Conservation (phyloP, 2,888 invertebrate genomes). For the Rugalucina vietnamica region DNA sequence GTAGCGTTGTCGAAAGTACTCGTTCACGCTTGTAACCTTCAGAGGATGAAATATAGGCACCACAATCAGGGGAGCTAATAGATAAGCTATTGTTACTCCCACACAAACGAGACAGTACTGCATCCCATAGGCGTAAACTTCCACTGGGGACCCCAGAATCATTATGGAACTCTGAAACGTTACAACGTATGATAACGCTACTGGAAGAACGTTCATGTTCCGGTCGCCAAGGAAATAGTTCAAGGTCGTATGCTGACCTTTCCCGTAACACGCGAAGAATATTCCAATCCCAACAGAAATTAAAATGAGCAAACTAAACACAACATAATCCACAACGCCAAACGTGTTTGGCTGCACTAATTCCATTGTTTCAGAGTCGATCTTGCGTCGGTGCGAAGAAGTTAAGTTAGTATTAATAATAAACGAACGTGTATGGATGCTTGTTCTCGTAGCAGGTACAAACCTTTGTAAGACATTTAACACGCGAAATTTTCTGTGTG, state of each 20-base stretch:
- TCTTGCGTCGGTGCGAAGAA: too few species aligned
- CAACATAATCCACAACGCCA: constrained; percentile 23
- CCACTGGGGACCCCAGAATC: constrained; percentile 42
- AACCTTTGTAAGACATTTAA: too few species aligned
- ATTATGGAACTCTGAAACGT: constrained; percentile 43
- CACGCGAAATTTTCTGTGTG: too few species aligned
- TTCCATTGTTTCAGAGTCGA: too few species aligned
- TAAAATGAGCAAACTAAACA: constrained; percentile 28
- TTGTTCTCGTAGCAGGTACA: too few species aligned
- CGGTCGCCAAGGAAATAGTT: constrained; percentile 42
- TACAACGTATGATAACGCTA: constrained; percentile 41
- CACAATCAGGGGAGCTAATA: constrained; percentile 30
- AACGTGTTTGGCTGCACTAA: not conserved
- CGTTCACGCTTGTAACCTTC: constrained; percentile 41
- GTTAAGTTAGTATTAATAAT: too few species aligned
- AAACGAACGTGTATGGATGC: too few species aligned
- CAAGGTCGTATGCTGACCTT: constrained; percentile 21
- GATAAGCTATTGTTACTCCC: constrained; percentile 20
- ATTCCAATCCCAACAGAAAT: constrained; percentile 35
- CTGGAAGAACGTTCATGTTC: constrained; percentile 32
- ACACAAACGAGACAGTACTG: constrained; percentile 36
- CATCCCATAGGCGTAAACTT: constrained; percentile 41
- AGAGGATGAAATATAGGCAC: constrained; percentile 44
- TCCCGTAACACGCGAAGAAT: constrained; percentile 33
- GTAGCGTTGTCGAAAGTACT: constrained; percentile 37